phyloP scores from a whole-genome alignment of 1,140 invertebrate species.

The Apocrypta bakeri region DNA sequence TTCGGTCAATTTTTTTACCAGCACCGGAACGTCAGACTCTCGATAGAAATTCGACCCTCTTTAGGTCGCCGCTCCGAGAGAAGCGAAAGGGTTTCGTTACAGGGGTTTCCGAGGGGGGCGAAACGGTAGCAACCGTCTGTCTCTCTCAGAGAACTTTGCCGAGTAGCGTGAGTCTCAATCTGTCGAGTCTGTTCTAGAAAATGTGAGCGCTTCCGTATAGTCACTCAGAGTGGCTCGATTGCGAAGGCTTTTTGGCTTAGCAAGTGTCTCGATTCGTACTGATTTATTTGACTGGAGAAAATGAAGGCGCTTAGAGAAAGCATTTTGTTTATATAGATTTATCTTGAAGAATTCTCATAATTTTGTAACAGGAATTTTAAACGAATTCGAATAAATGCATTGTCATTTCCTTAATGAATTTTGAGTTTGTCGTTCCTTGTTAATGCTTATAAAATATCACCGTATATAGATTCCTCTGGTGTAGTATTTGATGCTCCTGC shows the following conservation, averaged over 20 bases:
- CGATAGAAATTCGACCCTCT: neutral
- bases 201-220: neutral
- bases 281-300: neutral
- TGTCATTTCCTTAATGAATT: no score
- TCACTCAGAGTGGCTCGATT: neutral
- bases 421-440: no score
- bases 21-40: neutral
- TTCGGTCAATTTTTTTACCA: neutral
- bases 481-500: no score
- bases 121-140: neutral
- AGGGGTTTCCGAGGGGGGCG: neutral
- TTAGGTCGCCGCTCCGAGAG: neutral
- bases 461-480: no score
- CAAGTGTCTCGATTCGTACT: neutral
- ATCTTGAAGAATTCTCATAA: neutral
- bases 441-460: no score
- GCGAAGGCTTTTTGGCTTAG: neutral
- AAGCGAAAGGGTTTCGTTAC: constrained; percentile 2
- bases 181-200: neutral
- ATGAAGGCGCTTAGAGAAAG: neutral
- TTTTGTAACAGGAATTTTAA: no score
- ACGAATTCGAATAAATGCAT: no score
- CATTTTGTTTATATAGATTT: neutral
- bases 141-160: neutral
- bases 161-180: neutral